These are phyloP conservation scores for Brienomyrus longianalis DNA, from an alignment of 2,113 vertebrate species.

Conservation along the genomic window DNA sequence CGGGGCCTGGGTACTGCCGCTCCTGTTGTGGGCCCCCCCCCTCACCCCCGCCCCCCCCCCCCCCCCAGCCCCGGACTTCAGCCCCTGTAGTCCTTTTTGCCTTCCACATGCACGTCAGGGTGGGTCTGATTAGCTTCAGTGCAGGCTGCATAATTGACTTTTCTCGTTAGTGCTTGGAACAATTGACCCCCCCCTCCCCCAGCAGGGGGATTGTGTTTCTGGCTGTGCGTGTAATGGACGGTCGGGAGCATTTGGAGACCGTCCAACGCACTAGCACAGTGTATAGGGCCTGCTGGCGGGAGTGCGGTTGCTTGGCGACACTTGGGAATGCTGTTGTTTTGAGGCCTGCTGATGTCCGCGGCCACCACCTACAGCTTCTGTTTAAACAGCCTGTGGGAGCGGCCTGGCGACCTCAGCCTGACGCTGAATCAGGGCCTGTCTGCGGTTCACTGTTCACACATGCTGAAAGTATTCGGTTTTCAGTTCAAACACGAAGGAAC, in stretches of 20 bases:
- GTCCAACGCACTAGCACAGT: background rate
- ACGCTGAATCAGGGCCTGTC: background rate
- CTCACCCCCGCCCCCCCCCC: background rate
- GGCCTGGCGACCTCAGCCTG: background rate
- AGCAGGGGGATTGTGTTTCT: background rate
- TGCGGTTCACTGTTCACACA: background rate
- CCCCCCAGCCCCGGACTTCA: background rate
- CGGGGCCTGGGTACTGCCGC: too few relatives aligned
- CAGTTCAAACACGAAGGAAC: background rate
- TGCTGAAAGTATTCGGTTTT: background rate
- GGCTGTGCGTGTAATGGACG: background rate
- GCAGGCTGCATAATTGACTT: background rate
- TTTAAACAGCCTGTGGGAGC: background rate
- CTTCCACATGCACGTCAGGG: background rate
- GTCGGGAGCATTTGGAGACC: background rate
- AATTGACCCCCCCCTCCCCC: background rate
- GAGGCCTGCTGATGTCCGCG: background rate
- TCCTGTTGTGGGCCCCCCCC: too few relatives aligned
- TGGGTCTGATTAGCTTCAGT: background rate
- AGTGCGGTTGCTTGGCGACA: constrained; percentile 3
- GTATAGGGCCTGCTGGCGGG: background rate
- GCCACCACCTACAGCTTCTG: background rate
- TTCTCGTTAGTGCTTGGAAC: constrained; percentile 3
- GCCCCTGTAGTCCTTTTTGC: background rate
- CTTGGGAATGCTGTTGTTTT: background rate